Evolutionary conservation across 2,888 invertebrate species (phyloP).

Genomic region (Aphodius granarius): DNA sequence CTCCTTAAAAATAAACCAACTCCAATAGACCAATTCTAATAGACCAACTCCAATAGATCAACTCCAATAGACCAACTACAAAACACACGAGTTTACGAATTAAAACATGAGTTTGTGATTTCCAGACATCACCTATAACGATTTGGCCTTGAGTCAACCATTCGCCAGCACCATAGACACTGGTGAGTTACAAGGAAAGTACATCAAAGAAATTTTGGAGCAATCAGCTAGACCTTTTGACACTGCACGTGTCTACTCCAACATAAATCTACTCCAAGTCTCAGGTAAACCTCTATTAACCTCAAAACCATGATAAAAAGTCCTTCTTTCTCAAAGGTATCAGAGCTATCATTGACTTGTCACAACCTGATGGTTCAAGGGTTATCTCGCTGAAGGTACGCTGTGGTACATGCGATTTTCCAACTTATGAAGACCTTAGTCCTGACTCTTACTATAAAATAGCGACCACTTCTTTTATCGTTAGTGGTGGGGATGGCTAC

Average conservation of each 20-base stretch:
- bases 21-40: too few relatives aligned
- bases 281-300: slow-evolving; percentile 52
- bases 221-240: slow-evolving; percentile 54
- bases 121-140: slow-evolving; percentile 68
- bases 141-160: slow-evolving; percentile 70
- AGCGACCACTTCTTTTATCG: slow-evolving; percentile 61
- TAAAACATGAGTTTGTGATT: background rate
- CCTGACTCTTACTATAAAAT: slow-evolving; percentile 60
- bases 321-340: slow-evolving; percentile 52
- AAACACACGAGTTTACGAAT: too few relatives aligned
- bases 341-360: slow-evolving; percentile 63
- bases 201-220: slow-evolving; percentile 53
- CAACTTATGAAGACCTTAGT: slow-evolving; percentile 64
- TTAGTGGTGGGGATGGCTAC: slow-evolving; percentile 70
- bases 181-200: slow-evolving; percentile 30
- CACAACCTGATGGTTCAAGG: slow-evolving; percentile 60
- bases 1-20: background rate
- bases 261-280: slow-evolving; percentile 63
- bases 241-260: slow-evolving; percentile 37
- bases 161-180: slow-evolving; percentile 73
- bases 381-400: slow-evolving; percentile 60
- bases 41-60: too few relatives aligned
- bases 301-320: background rate
- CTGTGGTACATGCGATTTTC: slow-evolving; percentile 67
- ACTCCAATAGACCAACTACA: too few relatives aligned